Conservation (phyloP, 2,113 vertebrate genomes). For the Sinosuthora webbiana region DNA sequence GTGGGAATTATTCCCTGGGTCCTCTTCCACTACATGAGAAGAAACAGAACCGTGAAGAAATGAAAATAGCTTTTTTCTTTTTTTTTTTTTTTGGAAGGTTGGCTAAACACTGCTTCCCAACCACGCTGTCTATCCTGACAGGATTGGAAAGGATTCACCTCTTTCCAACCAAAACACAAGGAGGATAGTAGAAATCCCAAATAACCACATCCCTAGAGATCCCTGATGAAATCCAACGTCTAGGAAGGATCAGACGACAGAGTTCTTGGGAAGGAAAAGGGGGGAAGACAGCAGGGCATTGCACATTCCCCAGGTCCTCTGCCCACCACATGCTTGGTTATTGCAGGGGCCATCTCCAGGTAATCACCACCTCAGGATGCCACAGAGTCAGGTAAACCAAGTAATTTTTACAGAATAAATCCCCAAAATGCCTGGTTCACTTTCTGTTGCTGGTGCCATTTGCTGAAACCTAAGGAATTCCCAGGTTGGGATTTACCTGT, state of each 20-base stretch:
- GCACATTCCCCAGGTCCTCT: background rate
- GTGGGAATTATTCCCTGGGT: background rate
- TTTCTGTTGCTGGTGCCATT: background rate
- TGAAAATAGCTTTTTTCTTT: background rate
- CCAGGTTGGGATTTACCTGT: background rate
- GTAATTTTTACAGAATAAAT: background rate
- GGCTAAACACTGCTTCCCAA: background rate
- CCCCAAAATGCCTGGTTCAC: accelerated
- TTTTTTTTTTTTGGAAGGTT: background rate
- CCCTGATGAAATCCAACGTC: background rate
- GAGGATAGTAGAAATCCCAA: background rate
- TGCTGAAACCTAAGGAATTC: background rate
- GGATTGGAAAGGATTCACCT: background rate
- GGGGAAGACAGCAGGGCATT: background rate
- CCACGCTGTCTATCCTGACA: background rate
- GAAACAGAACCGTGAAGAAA: background rate
- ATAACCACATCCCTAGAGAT: background rate
- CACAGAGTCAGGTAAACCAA: no score
- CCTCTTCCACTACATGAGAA: background rate
- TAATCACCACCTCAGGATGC: background rate
- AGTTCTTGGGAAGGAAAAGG: background rate
- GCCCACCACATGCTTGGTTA: background rate
- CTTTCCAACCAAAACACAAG: background rate
- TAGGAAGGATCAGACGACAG: background rate
- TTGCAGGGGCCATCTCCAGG: accelerated